These are phyloP conservation scores for Macrophya annulata DNA, from an alignment of 2,888 invertebrate genomes.

Conservation along the genomic window DNA sequence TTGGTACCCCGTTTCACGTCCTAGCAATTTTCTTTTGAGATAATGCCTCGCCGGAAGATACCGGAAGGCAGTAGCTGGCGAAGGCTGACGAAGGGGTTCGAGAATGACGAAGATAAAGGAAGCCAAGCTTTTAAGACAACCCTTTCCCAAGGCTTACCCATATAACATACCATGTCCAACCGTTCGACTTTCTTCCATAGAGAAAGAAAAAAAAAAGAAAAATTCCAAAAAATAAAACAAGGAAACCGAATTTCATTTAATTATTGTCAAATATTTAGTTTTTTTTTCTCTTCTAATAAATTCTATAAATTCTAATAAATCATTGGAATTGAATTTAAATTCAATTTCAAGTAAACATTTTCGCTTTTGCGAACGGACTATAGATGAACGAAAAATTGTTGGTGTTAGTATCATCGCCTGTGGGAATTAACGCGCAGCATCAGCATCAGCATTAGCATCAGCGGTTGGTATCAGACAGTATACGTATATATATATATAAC, in stretches of 20 bases:
- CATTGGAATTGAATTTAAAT: no score
- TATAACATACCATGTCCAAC: neutral
- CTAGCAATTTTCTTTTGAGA: constrained; percentile 28
- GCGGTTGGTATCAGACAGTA: no score
- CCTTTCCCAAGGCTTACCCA: constrained; percentile 28
- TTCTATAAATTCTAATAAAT: neutral
- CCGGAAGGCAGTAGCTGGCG: constrained; percentile 19
- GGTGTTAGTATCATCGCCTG: no score
- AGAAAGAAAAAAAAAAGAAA: neutral
- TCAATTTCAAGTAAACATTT: no score
- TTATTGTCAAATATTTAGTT: no score
- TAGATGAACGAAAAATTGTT: no score
- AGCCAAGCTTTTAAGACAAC: constrained; percentile 51
- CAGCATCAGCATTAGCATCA: no score
- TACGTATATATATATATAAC: neutral
- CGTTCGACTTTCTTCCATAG: neutral
- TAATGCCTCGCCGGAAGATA: constrained; percentile 35
- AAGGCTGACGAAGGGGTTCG: constrained; percentile 52
- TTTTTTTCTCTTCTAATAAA: neutral
- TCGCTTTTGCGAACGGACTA: no score
- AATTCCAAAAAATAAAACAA: neutral
- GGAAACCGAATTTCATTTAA: no score
- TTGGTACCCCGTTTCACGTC: neutral
- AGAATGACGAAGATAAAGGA: constrained; percentile 52
- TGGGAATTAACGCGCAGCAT: no score